A percentile compares a stretch with the other conserved stretches of the same genome.
Conservation (phyloP, 2,113 vertebrate species). For the Zosterops hypoxanthus region DNA sequence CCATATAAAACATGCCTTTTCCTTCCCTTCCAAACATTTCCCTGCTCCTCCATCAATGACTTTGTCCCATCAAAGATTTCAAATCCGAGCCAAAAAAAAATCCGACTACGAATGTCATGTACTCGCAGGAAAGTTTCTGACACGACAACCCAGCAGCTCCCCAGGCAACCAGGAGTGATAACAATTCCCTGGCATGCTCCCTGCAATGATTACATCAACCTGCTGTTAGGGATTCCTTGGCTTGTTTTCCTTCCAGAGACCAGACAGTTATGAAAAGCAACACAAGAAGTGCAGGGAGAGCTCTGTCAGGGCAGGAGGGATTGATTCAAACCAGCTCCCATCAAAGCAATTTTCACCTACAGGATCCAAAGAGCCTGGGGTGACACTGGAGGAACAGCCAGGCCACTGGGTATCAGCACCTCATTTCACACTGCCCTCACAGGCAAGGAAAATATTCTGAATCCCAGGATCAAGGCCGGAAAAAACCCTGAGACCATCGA, state of each 20-base stretch:
- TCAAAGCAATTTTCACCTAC: background rate
- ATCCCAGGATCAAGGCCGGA: background rate
- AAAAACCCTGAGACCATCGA: fast-evolving
- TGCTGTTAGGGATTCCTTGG: constrained; percentile 7
- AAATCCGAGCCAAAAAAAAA: background rate
- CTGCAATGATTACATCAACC: background rate
- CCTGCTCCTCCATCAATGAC: background rate
- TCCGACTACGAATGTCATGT: background rate
- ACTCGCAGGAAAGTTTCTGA: background rate
- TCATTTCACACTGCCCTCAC: background rate
- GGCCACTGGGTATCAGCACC: background rate
- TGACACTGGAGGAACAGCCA: background rate
- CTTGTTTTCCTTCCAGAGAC: constrained; percentile 20
- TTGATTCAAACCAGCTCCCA: background rate
- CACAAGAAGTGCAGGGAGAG: background rate
- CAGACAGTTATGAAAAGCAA: constrained; percentile 17
- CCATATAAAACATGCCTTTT: background rate
- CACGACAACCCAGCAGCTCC: constrained; percentile 5
- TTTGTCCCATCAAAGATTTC: background rate
- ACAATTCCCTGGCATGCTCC: background rate
- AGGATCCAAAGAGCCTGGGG: background rate
- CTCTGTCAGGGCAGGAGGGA: background rate
- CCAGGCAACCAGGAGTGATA: background rate
- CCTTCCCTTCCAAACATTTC: background rate
- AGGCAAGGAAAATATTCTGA: background rate